Evolutionary conservation across 2,888 invertebrate genomes (phyloP).

Genomic region (Plagodis dolabraria): DNA sequence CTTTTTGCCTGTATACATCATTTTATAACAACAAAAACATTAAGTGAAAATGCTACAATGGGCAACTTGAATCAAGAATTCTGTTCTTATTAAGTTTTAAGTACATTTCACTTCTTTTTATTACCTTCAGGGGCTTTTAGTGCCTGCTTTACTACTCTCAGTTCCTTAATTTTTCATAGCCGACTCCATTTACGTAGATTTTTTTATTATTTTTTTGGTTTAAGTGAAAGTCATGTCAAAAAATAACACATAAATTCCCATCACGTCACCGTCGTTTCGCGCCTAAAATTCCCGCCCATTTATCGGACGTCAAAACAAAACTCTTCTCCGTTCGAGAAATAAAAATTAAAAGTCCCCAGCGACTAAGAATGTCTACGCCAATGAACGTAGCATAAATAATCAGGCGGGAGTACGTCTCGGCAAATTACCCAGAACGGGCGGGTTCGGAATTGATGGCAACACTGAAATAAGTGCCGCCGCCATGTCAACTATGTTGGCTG

Average conservation of each 20-base stretch:
- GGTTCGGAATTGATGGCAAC: slow-evolving; percentile 62
- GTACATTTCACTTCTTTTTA: slow-evolving; percentile 2
- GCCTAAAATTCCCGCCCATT: slow-evolving; percentile 47
- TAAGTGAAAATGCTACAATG: neutral
- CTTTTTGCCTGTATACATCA: no score
- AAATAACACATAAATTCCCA: slow-evolving; percentile 43
- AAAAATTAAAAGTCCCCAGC: slow-evolving; percentile 56
- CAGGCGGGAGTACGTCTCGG: slow-evolving; percentile 67
- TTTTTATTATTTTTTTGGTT: slow-evolving; percentile 5
- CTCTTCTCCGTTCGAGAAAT: slow-evolving; percentile 43
- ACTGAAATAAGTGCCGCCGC: slow-evolving; percentile 65
- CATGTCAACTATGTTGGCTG: slow-evolving; percentile 61
- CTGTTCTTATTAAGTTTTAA: slow-evolving; percentile 1
- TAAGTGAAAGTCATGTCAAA: slow-evolving; percentile 17
- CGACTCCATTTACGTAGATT: neutral
- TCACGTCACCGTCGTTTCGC: slow-evolving; percentile 42
- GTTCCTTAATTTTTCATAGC: slow-evolving; percentile 5
- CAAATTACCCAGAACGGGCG: slow-evolving; percentile 78
- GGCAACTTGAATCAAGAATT: slow-evolving; percentile 3
- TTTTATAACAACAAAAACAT: no score
- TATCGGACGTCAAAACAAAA: slow-evolving; percentile 58
- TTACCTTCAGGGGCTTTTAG: slow-evolving; percentile 6
- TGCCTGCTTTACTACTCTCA: slow-evolving; percentile 5
- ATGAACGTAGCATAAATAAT: slow-evolving; percentile 75
- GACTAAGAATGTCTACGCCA: slow-evolving; percentile 58